phyloP scores from a whole-genome alignment of 2,113 vertebrate genomes.

The Pelodiscus sinensis region DNA sequence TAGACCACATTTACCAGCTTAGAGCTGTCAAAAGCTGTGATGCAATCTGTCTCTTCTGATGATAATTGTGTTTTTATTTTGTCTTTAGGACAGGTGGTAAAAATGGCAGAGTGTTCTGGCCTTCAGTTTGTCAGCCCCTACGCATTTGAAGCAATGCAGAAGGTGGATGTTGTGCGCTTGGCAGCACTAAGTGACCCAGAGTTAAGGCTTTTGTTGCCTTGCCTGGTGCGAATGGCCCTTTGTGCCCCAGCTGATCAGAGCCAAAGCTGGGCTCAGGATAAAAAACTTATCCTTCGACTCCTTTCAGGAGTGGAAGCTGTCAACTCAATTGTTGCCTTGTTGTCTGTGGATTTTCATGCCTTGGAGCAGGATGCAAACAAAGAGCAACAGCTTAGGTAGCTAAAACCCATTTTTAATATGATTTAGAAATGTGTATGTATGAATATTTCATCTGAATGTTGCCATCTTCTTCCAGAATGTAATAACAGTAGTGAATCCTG shows the following conservation, averaged over 20 bases:
- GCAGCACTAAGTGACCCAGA: slow-evolving; percentile 94
- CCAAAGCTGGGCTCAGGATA: slow-evolving; percentile 96
- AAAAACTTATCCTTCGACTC: slow-evolving; percentile 95
- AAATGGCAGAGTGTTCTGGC: slow-evolving; percentile 86
- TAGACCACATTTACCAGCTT: neutral
- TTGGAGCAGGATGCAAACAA: slow-evolving; percentile 97
- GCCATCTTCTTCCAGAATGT: neutral
- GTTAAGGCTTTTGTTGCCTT: slow-evolving; percentile 92
- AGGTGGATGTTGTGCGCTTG: slow-evolving; percentile 92
- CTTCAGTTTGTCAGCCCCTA: slow-evolving; percentile 95
- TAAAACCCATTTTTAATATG: too few species aligned
- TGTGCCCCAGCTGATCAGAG: slow-evolving; percentile 98
- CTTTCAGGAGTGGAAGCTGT: slow-evolving; percentile 97
- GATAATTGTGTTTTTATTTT: neutral
- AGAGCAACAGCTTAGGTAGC: slow-evolving; percentile 95
- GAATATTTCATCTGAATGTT: neutral
- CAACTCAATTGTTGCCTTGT: slow-evolving; percentile 94
- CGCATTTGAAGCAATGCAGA: slow-evolving; percentile 98
- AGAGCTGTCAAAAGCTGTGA: neutral
- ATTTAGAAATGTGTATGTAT: neutral
- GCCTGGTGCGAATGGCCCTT: slow-evolving; percentile 96
- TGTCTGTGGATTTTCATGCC: slow-evolving; percentile 98
- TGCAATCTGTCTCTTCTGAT: neutral
- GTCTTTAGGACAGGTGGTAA: slow-evolving; percentile 26
- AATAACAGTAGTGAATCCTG: neutral